Evolutionary conservation across 2,113 vertebrate genomes (phyloP).

Genomic region (Salvelinus namaycush): DNA sequence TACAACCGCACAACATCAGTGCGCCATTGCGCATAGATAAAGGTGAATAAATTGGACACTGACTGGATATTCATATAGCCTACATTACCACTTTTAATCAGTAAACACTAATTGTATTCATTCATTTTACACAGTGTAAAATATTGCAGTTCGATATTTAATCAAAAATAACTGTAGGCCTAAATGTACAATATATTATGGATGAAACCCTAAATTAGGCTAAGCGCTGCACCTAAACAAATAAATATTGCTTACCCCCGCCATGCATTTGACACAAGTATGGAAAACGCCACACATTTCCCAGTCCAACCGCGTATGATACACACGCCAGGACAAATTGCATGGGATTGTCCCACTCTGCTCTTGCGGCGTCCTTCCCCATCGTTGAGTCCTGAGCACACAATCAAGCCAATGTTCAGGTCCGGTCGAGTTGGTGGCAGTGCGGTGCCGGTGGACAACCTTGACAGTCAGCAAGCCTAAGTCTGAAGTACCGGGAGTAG

Average conservation of each 20-base stretch:
- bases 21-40: no score
- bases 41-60: no score
- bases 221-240: not conserved
- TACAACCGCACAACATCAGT: not conserved
- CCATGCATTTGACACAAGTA: constrained; percentile 95
- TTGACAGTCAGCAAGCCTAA: not conserved
- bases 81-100: not conserved
- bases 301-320: constrained; percentile 90
- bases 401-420: not conserved
- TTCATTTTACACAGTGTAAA: not conserved
- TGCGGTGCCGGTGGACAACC: not conserved
- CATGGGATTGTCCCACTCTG: constrained; percentile 82
- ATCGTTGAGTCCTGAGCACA: constrained; percentile 21
- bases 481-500: not conserved
- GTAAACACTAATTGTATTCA: not conserved
- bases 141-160: no score
- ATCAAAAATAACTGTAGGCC: not conserved
- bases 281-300: constrained; percentile 95
- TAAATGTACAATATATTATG: not conserved
- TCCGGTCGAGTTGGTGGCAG: not conserved
- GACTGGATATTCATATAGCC: no score
- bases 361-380: constrained; percentile 75
- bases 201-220: no score
- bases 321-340: constrained; percentile 92
- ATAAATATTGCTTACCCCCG: constrained; percentile 81